These are phyloP conservation scores for Parnassius smintheus DNA, from an alignment of 2,888 invertebrate species.

Conservation along the genomic window DNA sequence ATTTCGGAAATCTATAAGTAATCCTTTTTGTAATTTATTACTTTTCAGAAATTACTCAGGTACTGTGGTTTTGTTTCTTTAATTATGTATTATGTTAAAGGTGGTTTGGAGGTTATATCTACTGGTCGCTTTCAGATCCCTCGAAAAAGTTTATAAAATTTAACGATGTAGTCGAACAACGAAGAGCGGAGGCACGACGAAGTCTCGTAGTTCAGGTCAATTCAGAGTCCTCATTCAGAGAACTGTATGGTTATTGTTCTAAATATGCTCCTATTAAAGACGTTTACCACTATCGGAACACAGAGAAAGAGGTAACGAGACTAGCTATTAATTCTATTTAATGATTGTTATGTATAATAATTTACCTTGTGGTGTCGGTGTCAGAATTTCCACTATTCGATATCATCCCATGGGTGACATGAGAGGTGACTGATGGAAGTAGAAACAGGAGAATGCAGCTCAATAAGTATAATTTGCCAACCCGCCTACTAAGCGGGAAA, in stretches of 20 bases:
- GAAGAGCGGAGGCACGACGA: conserved; percentile 84
- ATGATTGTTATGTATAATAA: no score
- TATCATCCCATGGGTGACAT: no score
- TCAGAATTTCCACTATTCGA: no score
- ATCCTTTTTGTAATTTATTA: conserved; percentile 52
- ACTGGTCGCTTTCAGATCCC: conserved; percentile 45
- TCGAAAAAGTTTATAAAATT: conserved; percentile 66
- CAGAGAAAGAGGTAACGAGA: conserved; percentile 63
- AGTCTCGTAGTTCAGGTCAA: conserved; percentile 89
- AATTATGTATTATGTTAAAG: conserved; percentile 23
- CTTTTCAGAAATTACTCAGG: conserved; percentile 58
- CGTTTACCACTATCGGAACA: conserved; percentile 84
- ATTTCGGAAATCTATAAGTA: conserved; percentile 50
- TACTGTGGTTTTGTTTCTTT: conserved; percentile 33
- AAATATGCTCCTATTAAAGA: conserved; percentile 83
- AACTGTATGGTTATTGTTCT: conserved; percentile 86
- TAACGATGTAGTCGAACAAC: conserved; percentile 80
- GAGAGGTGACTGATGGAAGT: no score
- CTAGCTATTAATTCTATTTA: no score
- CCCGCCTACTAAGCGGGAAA: no score
- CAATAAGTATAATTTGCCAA: no score
- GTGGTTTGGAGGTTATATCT: conserved; percentile 61
- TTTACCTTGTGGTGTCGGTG: no score
- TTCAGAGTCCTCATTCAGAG: conserved; percentile 84
- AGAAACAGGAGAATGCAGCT: no score